Percentiles rank a stretch among this genome's conserved stretches.
phyloP scores from a whole-genome alignment of 2,113 vertebrate species.

The Kryptolebias marmoratus region DNA sequence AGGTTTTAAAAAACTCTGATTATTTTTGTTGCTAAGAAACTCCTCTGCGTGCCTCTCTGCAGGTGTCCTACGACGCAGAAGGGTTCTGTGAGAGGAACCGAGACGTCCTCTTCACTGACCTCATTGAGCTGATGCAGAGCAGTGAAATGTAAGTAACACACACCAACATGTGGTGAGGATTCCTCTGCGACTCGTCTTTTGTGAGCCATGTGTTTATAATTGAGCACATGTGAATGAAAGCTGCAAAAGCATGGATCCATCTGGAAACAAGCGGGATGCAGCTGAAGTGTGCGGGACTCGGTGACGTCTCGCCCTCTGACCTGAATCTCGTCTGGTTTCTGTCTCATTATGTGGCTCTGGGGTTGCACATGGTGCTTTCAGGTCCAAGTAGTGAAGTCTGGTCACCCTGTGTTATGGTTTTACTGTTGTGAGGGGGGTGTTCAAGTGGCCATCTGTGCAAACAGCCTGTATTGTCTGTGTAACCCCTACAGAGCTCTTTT shows the following conservation, averaged over 20 bases:
- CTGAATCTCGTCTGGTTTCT: constrained; percentile 38
- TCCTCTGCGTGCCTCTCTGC: constrained; percentile 41
- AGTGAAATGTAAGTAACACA: constrained; percentile 91
- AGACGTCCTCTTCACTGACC: constrained; percentile 95
- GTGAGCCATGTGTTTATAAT: constrained; percentile 51
- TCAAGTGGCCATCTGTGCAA: constrained; percentile 74
- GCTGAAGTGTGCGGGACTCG: constrained; percentile 44
- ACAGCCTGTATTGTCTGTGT: constrained; percentile 49
- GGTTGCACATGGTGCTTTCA: constrained; percentile 30
- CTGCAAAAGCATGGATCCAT: constrained; percentile 42
- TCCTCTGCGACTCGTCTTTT: constrained; percentile 16
- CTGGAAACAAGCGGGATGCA: constrained; percentile 42
- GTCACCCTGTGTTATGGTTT: constrained; percentile 39
- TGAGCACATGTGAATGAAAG: constrained; percentile 48
- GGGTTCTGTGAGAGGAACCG: constrained; percentile 98
- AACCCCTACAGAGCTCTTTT: constrained; percentile 49
- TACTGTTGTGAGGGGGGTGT: constrained; percentile 18
- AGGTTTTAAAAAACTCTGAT: constrained; percentile 11
- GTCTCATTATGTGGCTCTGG: constrained; percentile 35
- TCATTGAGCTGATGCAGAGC: constrained; percentile 99
- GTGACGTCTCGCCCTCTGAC: constrained; percentile 34
- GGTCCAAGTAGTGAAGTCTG: constrained; percentile 37
- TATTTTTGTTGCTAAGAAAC: neutral
- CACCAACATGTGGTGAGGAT: constrained; percentile 31
- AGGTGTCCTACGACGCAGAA: constrained; percentile 98